Evolutionary conservation across 2,888 invertebrate genomes (phyloP).

Genomic region (Eilema sororculum): DNA sequence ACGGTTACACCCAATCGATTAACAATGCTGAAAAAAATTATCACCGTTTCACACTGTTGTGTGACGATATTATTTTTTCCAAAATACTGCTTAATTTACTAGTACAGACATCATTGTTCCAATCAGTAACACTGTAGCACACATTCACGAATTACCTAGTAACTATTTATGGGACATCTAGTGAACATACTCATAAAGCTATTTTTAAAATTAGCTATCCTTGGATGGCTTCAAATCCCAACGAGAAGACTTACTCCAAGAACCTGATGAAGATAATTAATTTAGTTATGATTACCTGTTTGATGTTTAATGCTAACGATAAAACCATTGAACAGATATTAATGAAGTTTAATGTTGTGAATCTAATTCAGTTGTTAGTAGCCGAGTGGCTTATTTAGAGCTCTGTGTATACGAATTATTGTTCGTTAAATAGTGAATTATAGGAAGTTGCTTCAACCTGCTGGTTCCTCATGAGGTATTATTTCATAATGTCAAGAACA

Average conservation of each 20-base stretch:
- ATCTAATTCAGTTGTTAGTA: conserved; percentile 1
- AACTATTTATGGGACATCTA: not conserved
- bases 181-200: not conserved
- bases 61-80: not conserved
- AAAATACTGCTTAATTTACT: not conserved
- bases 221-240: not conserved
- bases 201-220: not conserved
- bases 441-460: not conserved
- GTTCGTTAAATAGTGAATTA: not conserved
- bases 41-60: not conserved
- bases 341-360: not conserved
- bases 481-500: not conserved
- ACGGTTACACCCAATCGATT: not conserved
- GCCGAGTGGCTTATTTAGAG: not conserved
- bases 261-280: not conserved
- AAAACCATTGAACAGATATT: not conserved
- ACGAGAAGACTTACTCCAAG: not conserved
- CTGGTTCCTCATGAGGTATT: not conserved
- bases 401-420: not conserved
- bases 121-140: not conserved
- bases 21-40: not conserved
- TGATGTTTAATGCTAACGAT: not conserved
- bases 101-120: no score
- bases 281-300: not conserved
- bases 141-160: not conserved